These are phyloP conservation scores for Mastomys natalensis DNA, from an alignment of 2,113 vertebrate species.

Conservation along the genomic window DNA sequence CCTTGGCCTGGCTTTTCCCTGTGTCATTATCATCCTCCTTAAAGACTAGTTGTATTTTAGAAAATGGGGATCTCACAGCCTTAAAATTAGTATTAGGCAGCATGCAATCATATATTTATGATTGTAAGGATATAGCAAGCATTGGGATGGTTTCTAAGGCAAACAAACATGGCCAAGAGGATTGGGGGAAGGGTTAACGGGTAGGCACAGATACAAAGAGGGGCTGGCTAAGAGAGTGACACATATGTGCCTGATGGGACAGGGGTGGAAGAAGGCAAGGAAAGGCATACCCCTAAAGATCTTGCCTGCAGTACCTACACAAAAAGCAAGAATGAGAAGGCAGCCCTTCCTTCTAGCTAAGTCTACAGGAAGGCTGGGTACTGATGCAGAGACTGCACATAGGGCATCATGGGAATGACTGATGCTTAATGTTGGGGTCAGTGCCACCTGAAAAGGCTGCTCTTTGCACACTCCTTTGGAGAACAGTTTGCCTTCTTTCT, in stretches of 20 bases:
- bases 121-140: neutral
- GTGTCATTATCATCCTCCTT: neutral
- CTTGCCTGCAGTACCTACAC: neutral
- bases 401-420: neutral
- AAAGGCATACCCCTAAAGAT: neutral
- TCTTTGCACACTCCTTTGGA: neutral
- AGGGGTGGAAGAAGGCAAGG: neutral
- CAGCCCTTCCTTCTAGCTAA: neutral
- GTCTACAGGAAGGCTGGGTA: neutral
- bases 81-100: neutral
- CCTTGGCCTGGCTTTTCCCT: neutral
- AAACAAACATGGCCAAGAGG: neutral
- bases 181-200: neutral
- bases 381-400: neutral
- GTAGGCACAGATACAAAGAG: neutral
- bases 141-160: neutral
- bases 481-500: neutral
- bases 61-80: neutral
- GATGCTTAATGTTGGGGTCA: neutral
- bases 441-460: neutral
- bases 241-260: neutral
- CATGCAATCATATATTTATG: neutral
- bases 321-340: neutral
- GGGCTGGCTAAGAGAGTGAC: neutral
- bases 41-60: neutral